Percentiles rank a stretch among this genome's conserved stretches.
These are phyloP conservation scores for Tanytarsus gracilentus DNA, from an alignment of 2,888 invertebrate species.

Conservation along the genomic window DNA sequence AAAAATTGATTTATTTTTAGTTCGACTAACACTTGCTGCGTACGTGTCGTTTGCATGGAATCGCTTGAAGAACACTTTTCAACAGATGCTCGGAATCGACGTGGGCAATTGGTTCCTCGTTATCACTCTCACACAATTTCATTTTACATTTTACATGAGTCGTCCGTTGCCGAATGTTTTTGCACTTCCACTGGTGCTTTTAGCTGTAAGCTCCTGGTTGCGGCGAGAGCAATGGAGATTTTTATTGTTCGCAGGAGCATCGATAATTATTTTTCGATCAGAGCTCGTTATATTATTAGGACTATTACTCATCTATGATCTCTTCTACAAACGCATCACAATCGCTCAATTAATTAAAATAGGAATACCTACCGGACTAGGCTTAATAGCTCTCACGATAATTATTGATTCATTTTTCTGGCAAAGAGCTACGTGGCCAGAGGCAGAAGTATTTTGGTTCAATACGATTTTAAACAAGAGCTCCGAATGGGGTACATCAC, in stretches of 20 bases:
- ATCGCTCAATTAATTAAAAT: constrained; percentile 63
- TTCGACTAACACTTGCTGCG: constrained; percentile 68
- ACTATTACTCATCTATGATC: constrained; percentile 69
- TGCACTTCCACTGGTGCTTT: constrained; percentile 82
- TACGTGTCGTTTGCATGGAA: constrained; percentile 67
- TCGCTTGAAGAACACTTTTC: constrained; percentile 62
- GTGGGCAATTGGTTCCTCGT: constrained; percentile 74
- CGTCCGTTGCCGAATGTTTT: constrained; percentile 92
- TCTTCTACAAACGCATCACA: constrained; percentile 60
- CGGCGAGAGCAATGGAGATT: constrained; percentile 64
- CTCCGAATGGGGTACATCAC: constrained; percentile 89
- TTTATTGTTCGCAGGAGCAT: constrained; percentile 74
- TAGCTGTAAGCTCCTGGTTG: constrained; percentile 80
- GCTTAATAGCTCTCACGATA: constrained; percentile 61
- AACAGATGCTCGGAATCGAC: constrained; percentile 65
- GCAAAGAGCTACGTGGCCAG: constrained; percentile 87
- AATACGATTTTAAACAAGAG: constrained; percentile 92
- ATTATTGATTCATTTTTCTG: constrained; percentile 88
- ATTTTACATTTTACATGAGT: constrained; percentile 94
- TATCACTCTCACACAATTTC: constrained; percentile 88
- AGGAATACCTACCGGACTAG: constrained; percentile 60
- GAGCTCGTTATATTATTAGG: constrained; percentile 84
- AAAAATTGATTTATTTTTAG: constrained; percentile 47
- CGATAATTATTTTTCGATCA: constrained; percentile 81
- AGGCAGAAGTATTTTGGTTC: constrained; percentile 94